Evolutionary conservation across 2,888 invertebrate genomes (phyloP), one percentile per base, ranked within the genome.

Genomic region (Eupelmus urozonus): DNA sequence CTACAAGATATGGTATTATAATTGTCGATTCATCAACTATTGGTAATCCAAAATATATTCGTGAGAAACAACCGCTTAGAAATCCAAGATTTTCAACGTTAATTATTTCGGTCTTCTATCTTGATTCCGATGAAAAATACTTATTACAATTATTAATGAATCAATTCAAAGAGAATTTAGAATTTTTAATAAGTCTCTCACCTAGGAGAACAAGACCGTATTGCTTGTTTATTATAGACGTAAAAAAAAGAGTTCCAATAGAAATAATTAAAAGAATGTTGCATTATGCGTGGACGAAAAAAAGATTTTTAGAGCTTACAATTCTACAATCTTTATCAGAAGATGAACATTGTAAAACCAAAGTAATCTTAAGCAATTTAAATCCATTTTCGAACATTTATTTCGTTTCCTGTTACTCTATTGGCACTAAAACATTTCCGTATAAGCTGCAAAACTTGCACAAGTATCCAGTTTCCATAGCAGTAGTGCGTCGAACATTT

Each of bases 381-480:
- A 78, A 78, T 57, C 78, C 78, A 9, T 78, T 78, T n/a, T 57
- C 25, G 0, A 20, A 69, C 7, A 11, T 9, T 11, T 51, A 74
- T 16, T 20, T 9, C 1, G 5, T 5, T 9, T 18, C 23, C 4
- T 63, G 69, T n/a, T 69, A 69, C 11, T 23, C 34, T 0, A 1
- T 3, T 16, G 13, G 9, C 1, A 45, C 16, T 13, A 45, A 2
- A 13, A 16, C 16, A 13, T 78, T 78, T 20, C 74, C 73, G 5
- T 57, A 78, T n/a, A 78, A 78, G 51, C 16, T 78, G 5, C n/a
- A 25, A 13, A 27, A 78, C 40, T 63, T 78, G 69, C 2, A 69
- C 18, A 20, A 20, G n/a, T 49, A 67, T 45, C 57, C 62, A 1
- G 13, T 78, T 0, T 62, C 4, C 34, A 7, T 69, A 40, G 18